A percentile compares a stretch with the other conserved stretches of the same genome.
Evolutionary conservation across 2,113 vertebrate genomes (phyloP).

Genomic region (Chlamydotis undulata): DNA sequence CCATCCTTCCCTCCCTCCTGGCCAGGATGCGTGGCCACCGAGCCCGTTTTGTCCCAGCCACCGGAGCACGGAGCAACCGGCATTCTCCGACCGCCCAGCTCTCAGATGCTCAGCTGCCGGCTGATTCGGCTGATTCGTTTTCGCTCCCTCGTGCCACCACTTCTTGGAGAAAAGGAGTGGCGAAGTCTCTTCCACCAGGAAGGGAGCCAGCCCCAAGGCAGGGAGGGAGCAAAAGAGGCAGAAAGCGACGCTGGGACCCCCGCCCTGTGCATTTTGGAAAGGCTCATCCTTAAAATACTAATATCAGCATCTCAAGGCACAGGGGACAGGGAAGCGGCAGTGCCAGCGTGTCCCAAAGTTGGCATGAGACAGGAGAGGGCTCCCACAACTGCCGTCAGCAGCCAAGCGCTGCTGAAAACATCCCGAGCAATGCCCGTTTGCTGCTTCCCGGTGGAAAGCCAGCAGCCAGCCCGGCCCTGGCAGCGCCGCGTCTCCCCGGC

Average conservation of each 20-base stretch:
- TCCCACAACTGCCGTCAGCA: not conserved
- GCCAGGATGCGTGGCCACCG: not conserved
- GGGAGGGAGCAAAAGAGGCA: not conserved
- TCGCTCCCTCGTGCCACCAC: no score
- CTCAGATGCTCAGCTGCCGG: not conserved
- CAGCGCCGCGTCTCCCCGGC: not conserved
- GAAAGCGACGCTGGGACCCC: no score
- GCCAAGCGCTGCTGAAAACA: not conserved
- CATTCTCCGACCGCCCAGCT: rapidly evolving
- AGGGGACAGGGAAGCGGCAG: not conserved
- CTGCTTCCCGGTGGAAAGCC: not conserved
- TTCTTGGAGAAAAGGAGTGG: no score
- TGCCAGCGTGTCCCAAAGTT: not conserved
- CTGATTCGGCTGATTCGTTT: no score
- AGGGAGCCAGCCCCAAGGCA: no score
- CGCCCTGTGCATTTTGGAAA: not conserved
- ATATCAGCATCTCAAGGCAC: rapidly evolving
- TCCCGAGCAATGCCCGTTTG: rapidly evolving
- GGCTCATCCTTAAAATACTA: rapidly evolving
- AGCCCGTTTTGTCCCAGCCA: not conserved
- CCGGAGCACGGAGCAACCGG: rapidly evolving
- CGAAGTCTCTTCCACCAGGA: no score
- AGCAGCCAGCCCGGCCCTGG: not conserved
- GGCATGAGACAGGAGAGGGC: not conserved
- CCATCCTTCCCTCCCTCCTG: not conserved